Percentiles rank a stretch among this genome's conserved stretches.
These are phyloP conservation scores for Xanthia togata DNA, from an alignment of 2,888 invertebrate species.

Conservation along the genomic window DNA sequence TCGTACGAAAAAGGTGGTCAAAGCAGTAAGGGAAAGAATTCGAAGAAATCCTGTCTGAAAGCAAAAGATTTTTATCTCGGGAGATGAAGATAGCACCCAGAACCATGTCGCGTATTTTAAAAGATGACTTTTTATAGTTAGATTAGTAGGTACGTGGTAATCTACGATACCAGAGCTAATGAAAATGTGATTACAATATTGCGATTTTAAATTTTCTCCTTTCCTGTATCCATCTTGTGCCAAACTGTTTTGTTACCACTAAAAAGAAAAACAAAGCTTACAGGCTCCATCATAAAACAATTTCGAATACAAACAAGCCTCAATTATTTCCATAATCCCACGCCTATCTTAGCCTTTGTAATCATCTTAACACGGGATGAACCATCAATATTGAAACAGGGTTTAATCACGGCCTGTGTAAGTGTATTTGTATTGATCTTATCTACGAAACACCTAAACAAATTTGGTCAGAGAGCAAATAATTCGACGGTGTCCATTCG, in stretches of 20 bases:
- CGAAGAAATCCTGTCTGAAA: too few relatives aligned
- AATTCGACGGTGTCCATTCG: slow-evolving; percentile 62
- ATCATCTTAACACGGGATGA: slow-evolving; percentile 53
- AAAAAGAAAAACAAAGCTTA: slow-evolving; percentile 2
- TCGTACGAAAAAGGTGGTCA: too few relatives aligned
- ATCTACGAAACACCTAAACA: slow-evolving; percentile 67
- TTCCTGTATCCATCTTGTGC: neutral
- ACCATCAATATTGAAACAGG: slow-evolving; percentile 58
- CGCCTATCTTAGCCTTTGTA: slow-evolving; percentile 45
- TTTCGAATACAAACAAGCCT: slow-evolving; percentile 50
- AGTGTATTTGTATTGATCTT: slow-evolving; percentile 64
- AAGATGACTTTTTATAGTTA: too few relatives aligned
- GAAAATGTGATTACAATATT: neutral
- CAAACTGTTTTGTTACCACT: neutral
- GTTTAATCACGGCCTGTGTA: slow-evolving; percentile 58
- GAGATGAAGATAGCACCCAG: too few relatives aligned
- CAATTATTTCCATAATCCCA: slow-evolving; percentile 62
- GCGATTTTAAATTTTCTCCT: neutral
- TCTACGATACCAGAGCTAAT: neutral
- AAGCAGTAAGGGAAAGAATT: too few relatives aligned
- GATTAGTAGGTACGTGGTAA: neutral
- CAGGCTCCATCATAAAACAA: slow-evolving; percentile 37
- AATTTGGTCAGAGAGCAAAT: slow-evolving; percentile 67
- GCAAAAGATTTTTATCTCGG: too few relatives aligned
- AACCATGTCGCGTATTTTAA: too few relatives aligned